Evolutionary conservation across 2,888 invertebrate species (phyloP).

Genomic region (Ichneumoninae sp.): DNA sequence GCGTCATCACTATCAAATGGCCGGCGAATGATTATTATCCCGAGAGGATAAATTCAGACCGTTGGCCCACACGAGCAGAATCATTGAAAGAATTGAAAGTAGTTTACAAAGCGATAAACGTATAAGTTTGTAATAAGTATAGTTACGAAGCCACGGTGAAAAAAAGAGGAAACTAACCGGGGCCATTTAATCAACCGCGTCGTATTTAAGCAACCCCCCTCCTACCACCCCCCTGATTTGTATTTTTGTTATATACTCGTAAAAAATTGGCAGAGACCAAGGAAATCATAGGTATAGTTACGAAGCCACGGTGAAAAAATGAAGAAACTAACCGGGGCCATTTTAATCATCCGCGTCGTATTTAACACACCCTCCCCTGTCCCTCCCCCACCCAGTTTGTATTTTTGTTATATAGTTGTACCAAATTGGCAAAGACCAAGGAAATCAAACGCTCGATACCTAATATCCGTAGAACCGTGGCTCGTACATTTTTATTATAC

Average conservation of each 20-base stretch:
- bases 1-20: slow-evolving; percentile 96
- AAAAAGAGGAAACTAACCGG: background rate
- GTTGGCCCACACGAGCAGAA: background rate
- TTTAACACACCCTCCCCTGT: background rate
- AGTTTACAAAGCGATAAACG: slow-evolving; percentile 38
- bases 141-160: slow-evolving; percentile 41
- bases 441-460: slow-evolving; percentile 50
- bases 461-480: slow-evolving; percentile 42
- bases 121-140: slow-evolving; percentile 8
- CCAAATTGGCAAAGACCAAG: slow-evolving; percentile 59
- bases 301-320: slow-evolving; percentile 33
- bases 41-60: background rate
- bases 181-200: slow-evolving; percentile 38
- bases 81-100: slow-evolving; percentile 60
- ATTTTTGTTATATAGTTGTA: slow-evolving; percentile 55
- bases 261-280: no score
- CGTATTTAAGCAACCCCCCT: slow-evolving; percentile 26
- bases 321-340: slow-evolving; percentile 7
- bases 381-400: slow-evolving; percentile 37
- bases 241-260: slow-evolving; percentile 55
- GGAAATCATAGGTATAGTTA: slow-evolving; percentile 22
- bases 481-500: slow-evolving; percentile 23
- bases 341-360: slow-evolving; percentile 38
- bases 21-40: slow-evolving; percentile 85
- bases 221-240: slow-evolving; percentile 43